Evolutionary conservation across 2,797 vertebrate genomes (phyloP).

Genomic region (Cossypha caffra): DNA sequence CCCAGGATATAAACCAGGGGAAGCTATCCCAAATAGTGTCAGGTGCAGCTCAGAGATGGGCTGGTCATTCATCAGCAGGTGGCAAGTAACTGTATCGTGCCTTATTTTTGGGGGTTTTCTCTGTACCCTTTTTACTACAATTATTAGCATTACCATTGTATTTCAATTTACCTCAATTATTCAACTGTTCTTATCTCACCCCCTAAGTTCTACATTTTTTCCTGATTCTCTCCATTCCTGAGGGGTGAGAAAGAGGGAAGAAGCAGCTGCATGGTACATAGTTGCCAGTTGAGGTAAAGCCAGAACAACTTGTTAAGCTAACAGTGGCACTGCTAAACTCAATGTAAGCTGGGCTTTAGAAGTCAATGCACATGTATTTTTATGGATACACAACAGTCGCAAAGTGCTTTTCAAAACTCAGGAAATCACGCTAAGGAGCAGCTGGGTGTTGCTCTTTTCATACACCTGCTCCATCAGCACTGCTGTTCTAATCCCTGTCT

Average conservation of each 20-base stretch:
- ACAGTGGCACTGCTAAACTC: background rate
- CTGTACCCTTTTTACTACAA: background rate
- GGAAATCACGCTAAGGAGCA: background rate
- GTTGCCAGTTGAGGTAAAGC: background rate
- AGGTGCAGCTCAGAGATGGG: rapidly evolving
- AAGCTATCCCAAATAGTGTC: background rate
- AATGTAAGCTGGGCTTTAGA: background rate
- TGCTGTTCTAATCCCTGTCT: background rate
- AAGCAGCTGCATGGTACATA: background rate
- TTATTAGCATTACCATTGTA: background rate
- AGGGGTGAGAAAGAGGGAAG: background rate
- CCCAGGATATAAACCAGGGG: background rate
- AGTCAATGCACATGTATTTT: rapidly evolving
- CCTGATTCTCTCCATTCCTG: background rate
- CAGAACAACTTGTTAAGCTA: background rate
- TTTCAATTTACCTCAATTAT: background rate
- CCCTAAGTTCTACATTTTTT: background rate
- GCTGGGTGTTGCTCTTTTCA: background rate
- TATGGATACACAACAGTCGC: rapidly evolving
- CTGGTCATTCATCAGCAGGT: background rate
- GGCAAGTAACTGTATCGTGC: background rate
- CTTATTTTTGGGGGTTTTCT: background rate
- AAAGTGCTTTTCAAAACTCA: background rate
- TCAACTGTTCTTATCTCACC: background rate
- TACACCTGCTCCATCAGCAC: background rate